Evolutionary conservation across 2,797 vertebrate genomes (phyloP).

Genomic region (Vipera ursinii): DNA sequence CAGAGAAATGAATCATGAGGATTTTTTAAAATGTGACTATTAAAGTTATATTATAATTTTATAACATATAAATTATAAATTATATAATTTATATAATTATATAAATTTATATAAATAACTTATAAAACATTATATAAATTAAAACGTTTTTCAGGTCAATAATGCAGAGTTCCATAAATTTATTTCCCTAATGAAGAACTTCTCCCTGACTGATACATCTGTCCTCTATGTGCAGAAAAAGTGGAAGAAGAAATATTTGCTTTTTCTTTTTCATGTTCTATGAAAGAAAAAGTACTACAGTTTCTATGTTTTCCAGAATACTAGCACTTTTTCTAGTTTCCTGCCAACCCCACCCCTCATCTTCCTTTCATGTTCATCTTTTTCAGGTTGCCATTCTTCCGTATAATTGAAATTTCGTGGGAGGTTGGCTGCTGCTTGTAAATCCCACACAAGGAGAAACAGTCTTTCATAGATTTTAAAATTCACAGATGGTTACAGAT

Average conservation of each 20-base stretch:
- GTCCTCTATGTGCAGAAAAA: neutral
- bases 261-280: neutral
- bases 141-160: neutral
- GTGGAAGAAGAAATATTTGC: neutral
- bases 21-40: neutral
- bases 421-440: neutral
- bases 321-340: neutral
- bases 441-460: neutral
- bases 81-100: no score
- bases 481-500: no score
- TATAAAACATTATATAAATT: no score
- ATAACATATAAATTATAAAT: no score
- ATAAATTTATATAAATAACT: no score
- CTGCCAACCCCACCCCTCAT: neutral
- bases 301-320: neutral
- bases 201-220: neutral
- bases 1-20: neutral
- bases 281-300: neutral
- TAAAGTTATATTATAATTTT: neutral
- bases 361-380: neutral
- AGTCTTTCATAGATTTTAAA: neutral
- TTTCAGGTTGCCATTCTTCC: neutral
- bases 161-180: neutral
- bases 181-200: neutral
- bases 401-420: neutral